These are phyloP conservation scores for Syngnathus floridae DNA, from an alignment of 2,113 vertebrate genomes.

Conservation along the genomic window DNA sequence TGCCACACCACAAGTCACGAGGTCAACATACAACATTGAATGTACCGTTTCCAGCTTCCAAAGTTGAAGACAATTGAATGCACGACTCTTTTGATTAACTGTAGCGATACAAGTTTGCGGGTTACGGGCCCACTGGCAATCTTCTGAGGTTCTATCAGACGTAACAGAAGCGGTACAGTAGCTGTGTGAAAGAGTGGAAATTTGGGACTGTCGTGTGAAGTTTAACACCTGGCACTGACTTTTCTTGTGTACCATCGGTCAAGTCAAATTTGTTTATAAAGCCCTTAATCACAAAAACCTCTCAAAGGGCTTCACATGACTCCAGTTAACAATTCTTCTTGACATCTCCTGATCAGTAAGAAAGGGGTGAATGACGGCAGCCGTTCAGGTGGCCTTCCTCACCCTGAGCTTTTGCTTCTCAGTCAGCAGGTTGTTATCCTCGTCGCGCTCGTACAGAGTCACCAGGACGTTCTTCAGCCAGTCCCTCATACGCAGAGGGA, in stretches of 20 bases:
- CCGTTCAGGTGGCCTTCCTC: slow-evolving; percentile 10
- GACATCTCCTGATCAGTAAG: too few relatives aligned
- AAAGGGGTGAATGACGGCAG: neutral
- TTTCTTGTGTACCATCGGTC: neutral
- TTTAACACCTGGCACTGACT: neutral
- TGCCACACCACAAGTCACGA: slow-evolving; percentile 36
- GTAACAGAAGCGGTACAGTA: too few relatives aligned
- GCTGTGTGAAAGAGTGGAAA: neutral
- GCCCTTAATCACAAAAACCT: too few relatives aligned
- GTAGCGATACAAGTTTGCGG: too few relatives aligned
- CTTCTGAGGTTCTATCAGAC: neutral
- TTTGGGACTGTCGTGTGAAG: neutral
- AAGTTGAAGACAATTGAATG: too few relatives aligned
- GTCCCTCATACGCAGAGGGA: slow-evolving; percentile 97
- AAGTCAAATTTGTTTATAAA: too few relatives aligned
- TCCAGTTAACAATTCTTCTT: too few relatives aligned
- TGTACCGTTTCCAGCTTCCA: too few relatives aligned
- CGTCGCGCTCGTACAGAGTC: slow-evolving; percentile 88
- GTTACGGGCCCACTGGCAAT: too few relatives aligned
- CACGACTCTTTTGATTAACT: too few relatives aligned
- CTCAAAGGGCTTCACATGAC: too few relatives aligned
- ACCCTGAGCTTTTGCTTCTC: slow-evolving; percentile 98
- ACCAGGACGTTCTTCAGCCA: slow-evolving; percentile 99
- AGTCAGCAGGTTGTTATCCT: slow-evolving; percentile 90
- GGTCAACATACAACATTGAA: too few relatives aligned